Base-by-base conservation (phyloP, 2,797 vertebrate species). In the Diglossa cyanea region DNA sequence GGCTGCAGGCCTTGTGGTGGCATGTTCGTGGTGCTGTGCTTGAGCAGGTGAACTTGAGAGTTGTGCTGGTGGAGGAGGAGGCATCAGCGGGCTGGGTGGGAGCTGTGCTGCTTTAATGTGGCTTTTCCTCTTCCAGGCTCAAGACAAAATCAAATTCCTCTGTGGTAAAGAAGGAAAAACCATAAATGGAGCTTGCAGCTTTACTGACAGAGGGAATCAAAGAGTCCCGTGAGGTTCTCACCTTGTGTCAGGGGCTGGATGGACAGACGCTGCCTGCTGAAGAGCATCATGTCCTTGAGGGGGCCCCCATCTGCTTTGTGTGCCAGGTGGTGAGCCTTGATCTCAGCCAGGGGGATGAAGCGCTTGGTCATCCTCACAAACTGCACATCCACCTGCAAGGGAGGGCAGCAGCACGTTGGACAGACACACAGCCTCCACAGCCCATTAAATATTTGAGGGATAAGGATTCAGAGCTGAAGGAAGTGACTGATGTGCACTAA, bases 131-230 rank as follows among this genome's bases (percentile, higher is more conserved):
- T 97, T 99, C 99, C 97, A 99, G 97, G 94, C 98, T 98, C 97
- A 99, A 95, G 88, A 99, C 95, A 95, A 99, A 99, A 70, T 99
- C 98, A 98, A 99, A 99, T 96, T 99, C 98, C 94, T 99, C 99
- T 99, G 98, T 3, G 17, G 33, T 48, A 88, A 82, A 54, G 76
- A 67, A 97, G 44, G 19, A 37, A 79, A 62, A 84, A 25, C 17
- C 6, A 0, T 68, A 31, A 87, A 50, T 39, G 83, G 81, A 37
- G 66, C 47, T 44, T 35, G 2, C 48, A 55, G 21, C 66, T 19
- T 84, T 53, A 33, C 40, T 71, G 30, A 19, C 6, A 6, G 55
- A 39, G 30, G 68, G 62, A 44, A 10, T 8, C 13, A 6, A 6
- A 2, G 47, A 82, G 30, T 14, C 17, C 40, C 3, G 26, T 73